Evolutionary conservation across 1,140 invertebrate species (phyloP).

Genomic region (Atta cephalotes): DNA sequence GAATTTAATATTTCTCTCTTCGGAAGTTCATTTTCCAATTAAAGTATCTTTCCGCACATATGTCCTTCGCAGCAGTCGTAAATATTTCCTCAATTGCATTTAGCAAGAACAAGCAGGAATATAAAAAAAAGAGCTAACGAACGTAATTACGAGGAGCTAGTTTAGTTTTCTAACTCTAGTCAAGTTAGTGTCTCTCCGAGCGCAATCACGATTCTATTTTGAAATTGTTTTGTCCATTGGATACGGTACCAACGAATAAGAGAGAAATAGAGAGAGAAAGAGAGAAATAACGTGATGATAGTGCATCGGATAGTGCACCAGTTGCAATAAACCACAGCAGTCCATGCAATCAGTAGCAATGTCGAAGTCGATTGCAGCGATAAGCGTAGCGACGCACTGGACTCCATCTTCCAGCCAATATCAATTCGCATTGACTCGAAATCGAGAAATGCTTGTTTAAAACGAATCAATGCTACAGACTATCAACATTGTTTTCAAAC

Average conservation of each 20-base stretch:
- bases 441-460: slow-evolving; percentile 27
- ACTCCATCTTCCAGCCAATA: slow-evolving; percentile 18
- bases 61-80: background rate
- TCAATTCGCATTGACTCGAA: slow-evolving; percentile 16
- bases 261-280: background rate
- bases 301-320: background rate
- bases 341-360: slow-evolving; percentile 3
- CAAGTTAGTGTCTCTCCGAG: background rate
- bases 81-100: slow-evolving; percentile 13
- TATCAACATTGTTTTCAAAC: slow-evolving; percentile 25
- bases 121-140: background rate
- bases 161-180: slow-evolving; percentile 12
- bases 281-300: background rate
- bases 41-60: background rate
- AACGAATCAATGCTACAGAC: background rate
- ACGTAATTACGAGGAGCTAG: slow-evolving; percentile 20
- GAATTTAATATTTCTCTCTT: too few species aligned
- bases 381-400: slow-evolving; percentile 17
- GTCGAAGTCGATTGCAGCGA: slow-evolving; percentile 37
- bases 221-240: slow-evolving; percentile 15
- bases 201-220: slow-evolving; percentile 48
- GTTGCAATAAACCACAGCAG: slow-evolving; percentile 18
- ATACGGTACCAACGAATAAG: background rate
- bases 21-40: background rate
- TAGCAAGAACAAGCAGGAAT: background rate